phyloP scores from a whole-genome alignment of 1,140 invertebrate genomes.

The Steinernema feltiae region DNA sequence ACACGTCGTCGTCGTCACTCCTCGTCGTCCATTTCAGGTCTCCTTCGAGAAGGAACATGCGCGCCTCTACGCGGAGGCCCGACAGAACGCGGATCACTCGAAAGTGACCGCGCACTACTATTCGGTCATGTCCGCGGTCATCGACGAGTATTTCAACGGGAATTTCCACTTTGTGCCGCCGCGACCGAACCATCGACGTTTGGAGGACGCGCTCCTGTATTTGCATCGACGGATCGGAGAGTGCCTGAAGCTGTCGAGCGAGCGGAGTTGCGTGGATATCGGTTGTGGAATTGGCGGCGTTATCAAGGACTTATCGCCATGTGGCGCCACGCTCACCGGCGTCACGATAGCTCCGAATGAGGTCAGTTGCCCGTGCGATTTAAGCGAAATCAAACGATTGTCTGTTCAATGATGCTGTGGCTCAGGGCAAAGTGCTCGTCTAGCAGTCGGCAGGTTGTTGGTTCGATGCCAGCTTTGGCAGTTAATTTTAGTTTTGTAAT shows the following conservation, averaged over 20 bases:
- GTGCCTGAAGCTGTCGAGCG: conserved; percentile 39
- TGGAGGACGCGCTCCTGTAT: conserved; percentile 42
- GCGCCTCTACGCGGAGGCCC: conserved; percentile 44
- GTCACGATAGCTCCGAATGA: conserved; percentile 55
- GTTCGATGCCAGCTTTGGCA: conserved; percentile 15
- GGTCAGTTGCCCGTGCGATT: conserved; percentile 16
- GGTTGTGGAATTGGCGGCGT: conserved; percentile 56
- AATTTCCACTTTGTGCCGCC: conserved; percentile 58
- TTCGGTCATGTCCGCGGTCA: conserved; percentile 56
- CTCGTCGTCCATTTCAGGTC: conserved; percentile 39
- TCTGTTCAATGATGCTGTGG: background rate
- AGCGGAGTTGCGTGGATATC: conserved; percentile 48
- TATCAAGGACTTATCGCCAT: conserved; percentile 47
- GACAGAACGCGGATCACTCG: conserved; percentile 38
- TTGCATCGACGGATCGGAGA: conserved; percentile 45
- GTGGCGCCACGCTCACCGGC: conserved; percentile 47
- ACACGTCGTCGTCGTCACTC: background rate
- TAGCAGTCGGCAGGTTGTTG: no score
- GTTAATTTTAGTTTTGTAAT: conserved; percentile 17
- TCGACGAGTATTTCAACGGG: conserved; percentile 56
- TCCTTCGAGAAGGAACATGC: conserved; percentile 47
- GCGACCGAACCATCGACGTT: conserved; percentile 19
- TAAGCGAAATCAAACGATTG: background rate
- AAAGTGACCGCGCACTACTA: conserved; percentile 55
- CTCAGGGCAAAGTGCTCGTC: no score